phyloP scores from a whole-genome alignment of 1,140 invertebrate genomes.

The Drosophila lacteicornis region DNA sequence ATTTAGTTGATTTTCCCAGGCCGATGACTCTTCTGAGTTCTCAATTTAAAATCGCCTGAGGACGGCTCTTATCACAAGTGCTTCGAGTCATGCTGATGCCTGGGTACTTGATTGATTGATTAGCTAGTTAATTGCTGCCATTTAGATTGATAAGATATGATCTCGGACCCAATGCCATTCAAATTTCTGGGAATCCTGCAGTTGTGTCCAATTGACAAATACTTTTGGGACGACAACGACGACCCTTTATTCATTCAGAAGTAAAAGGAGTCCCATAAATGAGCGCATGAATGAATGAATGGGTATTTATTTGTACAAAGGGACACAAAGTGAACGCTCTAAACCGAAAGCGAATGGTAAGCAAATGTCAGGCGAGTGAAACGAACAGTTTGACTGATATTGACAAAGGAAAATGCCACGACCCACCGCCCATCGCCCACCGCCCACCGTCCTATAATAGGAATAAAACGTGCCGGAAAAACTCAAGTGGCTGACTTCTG shows the following conservation, averaged over 20 bases:
- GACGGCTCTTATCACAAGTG: slow-evolving; percentile 30
- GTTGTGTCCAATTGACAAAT: slow-evolving; percentile 25
- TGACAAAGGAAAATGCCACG: slow-evolving; percentile 52
- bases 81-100: slow-evolving; percentile 41
- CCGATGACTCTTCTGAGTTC: neutral
- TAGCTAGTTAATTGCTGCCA: slow-evolving; percentile 50
- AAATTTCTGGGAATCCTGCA: slow-evolving; percentile 7
- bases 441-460: neutral
- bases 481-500: slow-evolving; percentile 42
- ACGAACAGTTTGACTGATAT: slow-evolving; percentile 52
- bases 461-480: slow-evolving; percentile 30
- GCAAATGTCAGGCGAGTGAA: slow-evolving; percentile 39
- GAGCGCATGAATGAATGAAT: slow-evolving; percentile 44
- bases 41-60: slow-evolving; percentile 15
- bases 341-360: slow-evolving; percentile 42
- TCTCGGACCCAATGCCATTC: slow-evolving; percentile 23
- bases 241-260: slow-evolving; percentile 19
- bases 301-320: slow-evolving; percentile 41
- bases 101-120: slow-evolving; percentile 38
- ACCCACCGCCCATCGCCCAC: neutral
- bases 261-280: slow-evolving; percentile 37
- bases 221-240: slow-evolving; percentile 16
- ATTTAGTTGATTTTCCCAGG: slow-evolving; percentile 7
- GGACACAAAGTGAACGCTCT: slow-evolving; percentile 17
- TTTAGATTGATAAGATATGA: slow-evolving; percentile 53